Evolutionary conservation across 2,113 vertebrate genomes (phyloP).

Genomic region (Cryptotis parvus): DNA sequence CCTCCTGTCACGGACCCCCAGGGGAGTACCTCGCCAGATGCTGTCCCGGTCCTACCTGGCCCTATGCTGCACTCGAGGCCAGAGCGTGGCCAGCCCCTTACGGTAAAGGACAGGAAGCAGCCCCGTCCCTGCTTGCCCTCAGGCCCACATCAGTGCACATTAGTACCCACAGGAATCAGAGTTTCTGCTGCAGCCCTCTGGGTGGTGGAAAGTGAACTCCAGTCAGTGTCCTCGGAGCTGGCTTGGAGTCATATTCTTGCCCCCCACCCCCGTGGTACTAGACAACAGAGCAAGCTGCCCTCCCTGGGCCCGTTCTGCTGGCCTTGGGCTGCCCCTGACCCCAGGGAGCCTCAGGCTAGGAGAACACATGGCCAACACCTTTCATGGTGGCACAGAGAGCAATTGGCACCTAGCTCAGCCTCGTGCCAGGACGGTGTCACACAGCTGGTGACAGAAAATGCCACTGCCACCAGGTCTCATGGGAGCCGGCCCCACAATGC

Average conservation of each 20-base stretch:
- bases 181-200: neutral
- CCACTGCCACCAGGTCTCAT: neutral
- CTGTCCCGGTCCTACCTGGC: neutral
- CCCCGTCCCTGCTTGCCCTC: too few species aligned
- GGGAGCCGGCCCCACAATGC: too few species aligned
- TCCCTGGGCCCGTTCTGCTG: neutral
- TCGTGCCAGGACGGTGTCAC: neutral
- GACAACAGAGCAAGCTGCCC: neutral
- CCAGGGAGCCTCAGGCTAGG: slow-evolving; percentile 24
- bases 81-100: neutral
- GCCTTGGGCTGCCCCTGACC: neutral
- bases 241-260: neutral
- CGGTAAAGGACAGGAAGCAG: neutral
- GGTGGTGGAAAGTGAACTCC: neutral
- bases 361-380: slow-evolving; percentile 37
- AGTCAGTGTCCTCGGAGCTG: neutral
- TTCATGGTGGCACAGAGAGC: neutral
- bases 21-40: neutral
- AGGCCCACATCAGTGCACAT: neutral
- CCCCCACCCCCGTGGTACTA: neutral
- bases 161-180: neutral
- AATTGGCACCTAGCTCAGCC: neutral
- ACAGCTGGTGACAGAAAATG: neutral
- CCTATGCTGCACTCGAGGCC: neutral
- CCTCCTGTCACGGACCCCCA: too few species aligned